These are phyloP conservation scores for Seira musarum DNA, from an alignment of 2,888 invertebrate species.

Conservation along the genomic window DNA sequence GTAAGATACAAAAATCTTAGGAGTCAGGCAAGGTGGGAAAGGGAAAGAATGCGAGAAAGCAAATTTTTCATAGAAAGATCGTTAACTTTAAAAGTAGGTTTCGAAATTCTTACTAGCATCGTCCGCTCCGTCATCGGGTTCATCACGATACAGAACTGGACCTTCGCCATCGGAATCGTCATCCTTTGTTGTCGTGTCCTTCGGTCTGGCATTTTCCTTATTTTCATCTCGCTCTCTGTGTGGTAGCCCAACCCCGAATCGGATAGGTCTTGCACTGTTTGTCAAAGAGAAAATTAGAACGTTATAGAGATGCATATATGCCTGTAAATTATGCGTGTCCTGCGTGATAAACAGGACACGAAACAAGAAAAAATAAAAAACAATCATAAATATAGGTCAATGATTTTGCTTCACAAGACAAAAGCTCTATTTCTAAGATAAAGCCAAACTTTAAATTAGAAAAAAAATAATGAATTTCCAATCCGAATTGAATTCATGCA, in stretches of 20 bases:
- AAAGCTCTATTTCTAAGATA: not conserved
- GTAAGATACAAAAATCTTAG: too few relatives aligned
- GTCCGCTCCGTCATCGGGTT: constrained; percentile 69
- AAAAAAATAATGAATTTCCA: constrained; percentile 25
- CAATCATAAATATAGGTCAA: constrained; percentile 52
- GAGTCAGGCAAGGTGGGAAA: too few relatives aligned
- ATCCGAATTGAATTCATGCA: not conserved
- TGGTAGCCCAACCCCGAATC: constrained; percentile 81
- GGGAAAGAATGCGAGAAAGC: not conserved
- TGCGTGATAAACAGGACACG: constrained; percentile 10
- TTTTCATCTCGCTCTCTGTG: constrained; percentile 88
- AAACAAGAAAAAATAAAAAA: not conserved
- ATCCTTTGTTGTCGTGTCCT: constrained; percentile 69
- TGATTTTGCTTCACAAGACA: constrained; percentile 26
- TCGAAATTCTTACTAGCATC: constrained; percentile 74
- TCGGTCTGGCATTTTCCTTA: constrained; percentile 72
- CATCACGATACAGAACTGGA: constrained; percentile 81
- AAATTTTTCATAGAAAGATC: not conserved
- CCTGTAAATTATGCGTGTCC: not conserved
- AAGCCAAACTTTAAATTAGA: constrained; percentile 10
- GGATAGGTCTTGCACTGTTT: constrained; percentile 84
- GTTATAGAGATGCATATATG: not conserved
- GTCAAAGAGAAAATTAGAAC: not conserved
- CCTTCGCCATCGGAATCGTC: constrained; percentile 77
- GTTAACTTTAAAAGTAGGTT: constrained; percentile 8